Conservation (phyloP, 2,113 vertebrate genomes). For the Aix galericulata region DNA sequence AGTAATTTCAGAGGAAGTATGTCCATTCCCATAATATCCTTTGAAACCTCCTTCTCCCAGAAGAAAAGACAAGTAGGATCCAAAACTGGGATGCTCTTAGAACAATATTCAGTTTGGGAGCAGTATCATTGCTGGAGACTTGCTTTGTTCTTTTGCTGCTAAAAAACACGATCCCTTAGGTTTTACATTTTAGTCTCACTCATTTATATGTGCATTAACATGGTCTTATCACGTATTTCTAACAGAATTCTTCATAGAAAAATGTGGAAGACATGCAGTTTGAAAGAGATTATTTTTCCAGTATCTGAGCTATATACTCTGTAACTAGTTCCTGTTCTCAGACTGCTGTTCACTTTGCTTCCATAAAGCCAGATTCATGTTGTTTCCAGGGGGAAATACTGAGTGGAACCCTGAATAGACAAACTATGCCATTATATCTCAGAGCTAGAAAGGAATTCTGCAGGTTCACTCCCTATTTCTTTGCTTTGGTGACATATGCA, state of each 20-base stretch:
- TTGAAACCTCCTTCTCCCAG: not conserved
- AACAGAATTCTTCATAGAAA: not conserved
- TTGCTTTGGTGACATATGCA: not conserved
- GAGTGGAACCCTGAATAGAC: not conserved
- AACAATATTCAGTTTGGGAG: not conserved
- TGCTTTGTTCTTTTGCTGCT: not conserved
- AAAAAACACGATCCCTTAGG: not conserved
- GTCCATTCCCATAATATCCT: not conserved
- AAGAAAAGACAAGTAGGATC: not conserved
- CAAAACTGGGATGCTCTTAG: not conserved
- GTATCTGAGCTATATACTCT: not conserved
- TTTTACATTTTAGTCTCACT: not conserved
- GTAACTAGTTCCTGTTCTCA: not conserved
- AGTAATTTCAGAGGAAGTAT: not conserved
- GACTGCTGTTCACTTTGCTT: not conserved
- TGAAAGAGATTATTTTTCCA: not conserved
- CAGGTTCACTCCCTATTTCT: not conserved
- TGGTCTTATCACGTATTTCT: not conserved
- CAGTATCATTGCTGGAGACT: not conserved
- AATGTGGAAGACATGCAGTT: not conserved
- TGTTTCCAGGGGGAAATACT: not conserved
- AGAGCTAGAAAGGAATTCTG: not conserved
- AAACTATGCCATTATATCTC: rapidly evolving
- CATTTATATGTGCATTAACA: not conserved
- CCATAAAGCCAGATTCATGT: not conserved